Evolutionary conservation across 2,797 vertebrate genomes (phyloP), one percentile per base, ranked within the genome.

Genomic region (Bradypodion pumilum): DNA sequence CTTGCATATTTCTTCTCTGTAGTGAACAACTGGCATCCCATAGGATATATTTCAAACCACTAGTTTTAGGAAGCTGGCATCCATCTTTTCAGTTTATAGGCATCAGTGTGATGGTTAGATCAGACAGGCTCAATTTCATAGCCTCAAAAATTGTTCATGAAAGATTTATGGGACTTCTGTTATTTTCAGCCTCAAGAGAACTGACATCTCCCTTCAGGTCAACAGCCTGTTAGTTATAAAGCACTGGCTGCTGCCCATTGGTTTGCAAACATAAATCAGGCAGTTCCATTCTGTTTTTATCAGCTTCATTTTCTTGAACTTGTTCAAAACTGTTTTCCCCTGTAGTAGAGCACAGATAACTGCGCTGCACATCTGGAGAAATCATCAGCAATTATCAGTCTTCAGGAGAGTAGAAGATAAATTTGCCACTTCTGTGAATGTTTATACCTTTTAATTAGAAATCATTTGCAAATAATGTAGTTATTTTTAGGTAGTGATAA

Each of bases 131-230:
- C 72, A 85, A 80, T 88, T 32, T 83, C 56, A 73, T 32, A 29
- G 75, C 8, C 16, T 77, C 77, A 82, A 89, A 86, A 32, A 1
- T 5, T 78, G 49, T 59, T 74, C 81, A 74, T 86, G 89, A 80
- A 77, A 59, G 74, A 74, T 68, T 74, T 46, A 19, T 25, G 2
- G 1, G 62, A 88, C 72, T 4, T 82, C 19, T 78, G 42, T 46
- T 81, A 44, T 74, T 85, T 89, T 65, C 72, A 29, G 42, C 84
- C 74, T 90, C 69, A 40, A 78, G 77, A 88, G 25, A 16, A 74
- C n/a, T 77, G 56, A 27, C 84, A 70, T 40, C 62, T 46, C 80
- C 62, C 75, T 85, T 86, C 59, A 86, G 76, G 60, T 75, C 80
- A 76, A 78, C 2, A 29, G n/a, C 19, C 23, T 83, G 63, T 77